These are phyloP conservation scores for Antheraea mylitta DNA, from an alignment of 1,140 invertebrate species.

Conservation along the genomic window DNA sequence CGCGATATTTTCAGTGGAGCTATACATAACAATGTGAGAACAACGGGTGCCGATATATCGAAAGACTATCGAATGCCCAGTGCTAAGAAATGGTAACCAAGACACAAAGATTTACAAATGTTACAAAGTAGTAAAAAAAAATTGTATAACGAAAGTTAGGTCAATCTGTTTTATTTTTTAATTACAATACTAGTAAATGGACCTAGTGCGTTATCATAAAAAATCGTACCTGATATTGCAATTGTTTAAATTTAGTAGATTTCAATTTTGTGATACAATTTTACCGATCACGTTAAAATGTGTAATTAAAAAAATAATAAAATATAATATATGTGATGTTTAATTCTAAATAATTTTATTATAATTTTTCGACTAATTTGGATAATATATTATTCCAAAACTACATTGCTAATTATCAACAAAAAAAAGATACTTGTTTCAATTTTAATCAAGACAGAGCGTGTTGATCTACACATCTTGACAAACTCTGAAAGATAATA, in stretches of 20 bases:
- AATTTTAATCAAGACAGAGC: not conserved
- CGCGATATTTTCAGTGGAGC: constrained; percentile 17
- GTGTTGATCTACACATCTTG: not conserved
- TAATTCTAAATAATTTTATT: too few species aligned
- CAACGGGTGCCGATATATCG: constrained; percentile 5
- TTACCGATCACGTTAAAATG: too few species aligned
- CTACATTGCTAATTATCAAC: too few species aligned
- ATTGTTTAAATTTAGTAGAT: too few species aligned
- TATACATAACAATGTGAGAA: constrained; percentile 30
- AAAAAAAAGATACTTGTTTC: too few species aligned
- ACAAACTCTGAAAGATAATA: not conserved
- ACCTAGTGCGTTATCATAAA: not conserved
- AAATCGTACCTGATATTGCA: not conserved
- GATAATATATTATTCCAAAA: too few species aligned
- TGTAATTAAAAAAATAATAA: too few species aligned
- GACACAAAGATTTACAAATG: constrained; percentile 6
- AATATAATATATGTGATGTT: too few species aligned
- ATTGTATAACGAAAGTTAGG: not conserved
- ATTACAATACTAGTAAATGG: not conserved
- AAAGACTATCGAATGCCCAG: constrained; percentile 23
- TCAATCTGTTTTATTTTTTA: not conserved
- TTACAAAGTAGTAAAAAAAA: not conserved
- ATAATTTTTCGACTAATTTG: too few species aligned
- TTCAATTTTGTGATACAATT: too few species aligned
- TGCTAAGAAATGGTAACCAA: constrained; percentile 33